Base-by-base conservation (phyloP, 2,797 vertebrate species). In the Scolopax rusticola region DNA sequence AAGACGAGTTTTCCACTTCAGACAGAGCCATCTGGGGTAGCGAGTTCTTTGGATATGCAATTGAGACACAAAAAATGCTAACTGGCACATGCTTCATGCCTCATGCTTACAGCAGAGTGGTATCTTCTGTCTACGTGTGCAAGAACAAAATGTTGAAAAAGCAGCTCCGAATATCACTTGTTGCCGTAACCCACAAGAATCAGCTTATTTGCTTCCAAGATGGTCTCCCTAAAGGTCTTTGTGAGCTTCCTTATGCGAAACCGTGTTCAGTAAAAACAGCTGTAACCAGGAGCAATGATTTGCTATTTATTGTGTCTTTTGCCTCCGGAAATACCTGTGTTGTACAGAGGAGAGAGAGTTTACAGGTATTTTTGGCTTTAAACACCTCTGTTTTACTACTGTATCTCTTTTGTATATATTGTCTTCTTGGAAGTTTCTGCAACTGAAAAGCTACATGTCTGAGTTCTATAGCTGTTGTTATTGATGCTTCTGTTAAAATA, bases 121-220 rank as follows among this genome's bases (percentile, higher is more conserved):
- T 99, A 3, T 97, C 79, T n/a, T 98, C 98, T 92, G 84, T 99
- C 82, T 71, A 92, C 11, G 76, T 99, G 60, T 97, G 98, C 64
- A 97, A 97, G 18, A 97, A 95, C 8, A 95, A 98, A 43, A 87
- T 95, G 19, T 38, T 76, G 19, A 96, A 96, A 4, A 93, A 93
- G 15, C 96, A 92, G 20, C 95, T 99, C 85, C 97, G 48, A 84
- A 97, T 98, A 25, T 97, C 97, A 7, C 97, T 98, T 79, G 95
- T 99, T 21, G 98, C 97, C 23, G 92, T 98, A 41, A 99, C 99
- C 5, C 97, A 86, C 81, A 98, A 97, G 71, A 98, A 98, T 79
- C 99, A 99, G 65, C 97, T 99, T 21, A 97, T 99, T 94, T 98
- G 97, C 90, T 99, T 99, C 95, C 98, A 99, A 93, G 97, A 98